A percentile compares a stretch with the other conserved stretches of the same genome.
These are phyloP conservation scores for Cerceris ruficornis DNA, from an alignment of 2,888 invertebrate species.

Conservation along the genomic window DNA sequence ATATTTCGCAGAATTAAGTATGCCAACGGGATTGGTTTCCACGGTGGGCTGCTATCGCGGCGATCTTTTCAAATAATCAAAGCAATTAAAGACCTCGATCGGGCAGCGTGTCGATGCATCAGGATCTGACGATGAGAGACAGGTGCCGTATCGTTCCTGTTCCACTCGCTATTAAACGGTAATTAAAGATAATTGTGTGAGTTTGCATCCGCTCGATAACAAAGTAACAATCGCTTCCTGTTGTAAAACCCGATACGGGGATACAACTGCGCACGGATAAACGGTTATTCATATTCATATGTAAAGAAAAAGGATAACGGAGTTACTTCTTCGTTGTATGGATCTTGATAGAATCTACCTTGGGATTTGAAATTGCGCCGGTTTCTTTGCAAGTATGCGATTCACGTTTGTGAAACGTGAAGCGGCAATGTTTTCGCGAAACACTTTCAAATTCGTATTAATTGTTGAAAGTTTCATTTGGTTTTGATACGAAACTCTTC, in stretches of 20 bases:
- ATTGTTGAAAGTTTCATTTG: too few relatives aligned
- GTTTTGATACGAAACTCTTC: too few relatives aligned
- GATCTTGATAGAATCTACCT: not conserved
- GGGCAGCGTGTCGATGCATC: constrained; percentile 57
- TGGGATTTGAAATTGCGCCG: too few relatives aligned
- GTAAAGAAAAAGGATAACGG: not conserved
- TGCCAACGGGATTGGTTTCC: constrained; percentile 23
- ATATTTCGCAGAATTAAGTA: constrained; percentile 16
- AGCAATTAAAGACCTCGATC: constrained; percentile 56
- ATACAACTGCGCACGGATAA: constrained; percentile 28
- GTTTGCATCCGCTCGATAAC: constrained; percentile 65
- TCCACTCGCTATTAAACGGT: constrained; percentile 65
- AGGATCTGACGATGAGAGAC: constrained; percentile 49
- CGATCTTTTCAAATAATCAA: constrained; percentile 61
- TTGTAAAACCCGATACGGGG: constrained; percentile 26
- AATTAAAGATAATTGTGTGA: constrained; percentile 67
- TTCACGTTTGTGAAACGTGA: too few relatives aligned
- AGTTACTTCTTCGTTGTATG: not conserved
- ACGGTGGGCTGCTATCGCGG: constrained; percentile 40
- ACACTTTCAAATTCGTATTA: too few relatives aligned
- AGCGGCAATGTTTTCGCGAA: too few relatives aligned
- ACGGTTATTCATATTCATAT: constrained; percentile 23
- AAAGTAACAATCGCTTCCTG: constrained; percentile 65
- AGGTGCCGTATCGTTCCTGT: constrained; percentile 46
- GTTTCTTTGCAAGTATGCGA: too few relatives aligned